phyloP scores from a whole-genome alignment of 2,797 vertebrate species.

The Botia kubotai region DNA sequence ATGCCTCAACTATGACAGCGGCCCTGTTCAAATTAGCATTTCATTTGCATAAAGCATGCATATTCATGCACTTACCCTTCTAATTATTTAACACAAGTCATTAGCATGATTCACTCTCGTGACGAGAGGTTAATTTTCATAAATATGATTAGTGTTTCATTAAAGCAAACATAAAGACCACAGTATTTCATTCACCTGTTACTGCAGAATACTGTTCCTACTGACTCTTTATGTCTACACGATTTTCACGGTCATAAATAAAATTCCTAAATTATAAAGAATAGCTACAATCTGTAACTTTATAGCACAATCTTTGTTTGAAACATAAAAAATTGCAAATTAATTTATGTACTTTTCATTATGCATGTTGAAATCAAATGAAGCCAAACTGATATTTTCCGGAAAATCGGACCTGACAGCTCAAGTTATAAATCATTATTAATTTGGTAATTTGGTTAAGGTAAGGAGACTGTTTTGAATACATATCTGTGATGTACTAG shows the following conservation, averaged over 20 bases:
- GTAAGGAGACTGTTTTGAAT: no score
- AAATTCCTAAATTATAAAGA: background rate
- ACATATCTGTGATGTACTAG: no score
- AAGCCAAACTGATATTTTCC: no score
- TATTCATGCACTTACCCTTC: background rate
- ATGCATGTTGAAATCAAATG: no score
- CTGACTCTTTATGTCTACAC: background rate
- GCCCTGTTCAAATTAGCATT: constrained; percentile 23
- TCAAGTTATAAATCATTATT: no score
- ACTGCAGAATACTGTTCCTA: background rate
- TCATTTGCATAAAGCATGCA: constrained; percentile 29
- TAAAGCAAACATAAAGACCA: constrained; percentile 27
- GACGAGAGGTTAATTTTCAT: constrained; percentile 17
- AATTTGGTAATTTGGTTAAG: no score
- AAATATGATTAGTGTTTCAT: constrained; percentile 7
- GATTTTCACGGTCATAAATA: background rate
- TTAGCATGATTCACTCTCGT: constrained; percentile 4
- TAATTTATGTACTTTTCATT: no score
- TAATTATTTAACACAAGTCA: constrained; percentile 23
- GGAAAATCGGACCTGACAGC: no score
- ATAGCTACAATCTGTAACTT: no score
- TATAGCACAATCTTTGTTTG: no score
- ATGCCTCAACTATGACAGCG: constrained; percentile 12
- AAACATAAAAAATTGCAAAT: no score
- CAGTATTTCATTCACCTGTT: background rate